Conservation (phyloP, 2,888 invertebrate genomes). For the Sphaerophoria taeniata region DNA sequence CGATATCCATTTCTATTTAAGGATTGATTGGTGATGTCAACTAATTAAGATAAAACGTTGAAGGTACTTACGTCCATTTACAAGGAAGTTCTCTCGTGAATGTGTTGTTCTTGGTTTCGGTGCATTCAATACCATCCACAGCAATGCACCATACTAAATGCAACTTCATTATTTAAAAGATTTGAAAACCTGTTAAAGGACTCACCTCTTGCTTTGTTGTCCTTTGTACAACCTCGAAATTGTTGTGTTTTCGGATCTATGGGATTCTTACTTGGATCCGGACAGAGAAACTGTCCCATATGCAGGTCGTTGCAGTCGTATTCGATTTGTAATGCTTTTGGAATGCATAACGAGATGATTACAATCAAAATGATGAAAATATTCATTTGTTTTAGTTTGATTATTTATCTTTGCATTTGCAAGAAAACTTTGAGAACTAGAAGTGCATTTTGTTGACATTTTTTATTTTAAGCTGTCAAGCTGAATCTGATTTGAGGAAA, state of each 20-base stretch:
- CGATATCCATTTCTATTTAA: constrained; percentile 94
- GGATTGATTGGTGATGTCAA: not conserved
- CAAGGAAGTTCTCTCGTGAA: constrained; percentile 94
- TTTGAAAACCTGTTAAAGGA: not conserved
- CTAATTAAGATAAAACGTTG: not conserved
- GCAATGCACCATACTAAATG: constrained; percentile 90
- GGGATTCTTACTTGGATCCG: constrained; percentile 89
- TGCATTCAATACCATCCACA: constrained; percentile 92
- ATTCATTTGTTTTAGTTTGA: not conserved
- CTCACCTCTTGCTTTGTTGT: constrained; percentile 91
- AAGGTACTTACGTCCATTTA: constrained; percentile 94
- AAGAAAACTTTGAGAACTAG: too few relatives aligned
- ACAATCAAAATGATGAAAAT: not conserved
- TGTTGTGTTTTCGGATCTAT: constrained; percentile 96
- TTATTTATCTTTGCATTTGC: constrained; percentile 31
- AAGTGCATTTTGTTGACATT: too few relatives aligned
- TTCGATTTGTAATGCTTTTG: constrained; percentile 75
- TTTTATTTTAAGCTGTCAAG: too few relatives aligned
- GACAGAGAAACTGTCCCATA: constrained; percentile 92
- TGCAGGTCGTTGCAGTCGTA: constrained; percentile 88
- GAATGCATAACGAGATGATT: constrained; percentile 21
- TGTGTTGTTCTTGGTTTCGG: constrained; percentile 89
- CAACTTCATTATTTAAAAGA: not conserved
- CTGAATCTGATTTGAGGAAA: too few relatives aligned
- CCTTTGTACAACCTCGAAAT: constrained; percentile 89